phyloP scores from a whole-genome alignment of 2,113 vertebrate genomes.

The Spea multiplicata region DNA sequence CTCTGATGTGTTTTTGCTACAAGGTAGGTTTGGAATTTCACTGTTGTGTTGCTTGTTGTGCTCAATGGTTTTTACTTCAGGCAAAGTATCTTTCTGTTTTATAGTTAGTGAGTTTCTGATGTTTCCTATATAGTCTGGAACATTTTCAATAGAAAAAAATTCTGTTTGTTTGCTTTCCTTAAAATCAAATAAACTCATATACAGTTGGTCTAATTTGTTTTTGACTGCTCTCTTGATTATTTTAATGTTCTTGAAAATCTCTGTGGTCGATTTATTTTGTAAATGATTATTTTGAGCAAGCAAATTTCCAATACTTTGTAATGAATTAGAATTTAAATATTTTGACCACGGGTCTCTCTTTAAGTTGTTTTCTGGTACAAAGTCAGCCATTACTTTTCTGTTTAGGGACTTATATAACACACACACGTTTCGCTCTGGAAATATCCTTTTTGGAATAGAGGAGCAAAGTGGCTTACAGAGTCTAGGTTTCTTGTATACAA shows the following conservation, averaged over 20 bases:
- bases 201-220: constrained; percentile 21
- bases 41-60: constrained; percentile 50
- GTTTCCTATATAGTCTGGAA: fast-evolving
- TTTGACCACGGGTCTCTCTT: constrained; percentile 40
- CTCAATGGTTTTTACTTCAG: constrained; percentile 15
- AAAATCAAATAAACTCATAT: background rate
- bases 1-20: background rate
- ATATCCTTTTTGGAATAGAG: constrained; percentile 49
- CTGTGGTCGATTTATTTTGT: background rate
- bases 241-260: constrained; percentile 9
- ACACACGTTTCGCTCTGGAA: constrained; percentile 49
- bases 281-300: constrained; percentile 32
- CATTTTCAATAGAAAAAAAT: fast-evolving
- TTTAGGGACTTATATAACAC: constrained; percentile 52
- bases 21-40: background rate
- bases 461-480: constrained; percentile 57
- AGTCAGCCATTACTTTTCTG: constrained; percentile 53
- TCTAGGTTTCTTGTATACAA: constrained; percentile 58
- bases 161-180: background rate
- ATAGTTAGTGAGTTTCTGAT: background rate
- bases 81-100: background rate
- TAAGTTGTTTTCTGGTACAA: constrained; percentile 20
- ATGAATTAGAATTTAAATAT: constrained; percentile 19
- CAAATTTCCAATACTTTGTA: constrained; percentile 15
- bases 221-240: constrained; percentile 49